Percentiles rank a stretch among this genome's conserved stretches.
phyloP scores from a whole-genome alignment of 2,888 invertebrate genomes.

The Tipula vernalis region DNA sequence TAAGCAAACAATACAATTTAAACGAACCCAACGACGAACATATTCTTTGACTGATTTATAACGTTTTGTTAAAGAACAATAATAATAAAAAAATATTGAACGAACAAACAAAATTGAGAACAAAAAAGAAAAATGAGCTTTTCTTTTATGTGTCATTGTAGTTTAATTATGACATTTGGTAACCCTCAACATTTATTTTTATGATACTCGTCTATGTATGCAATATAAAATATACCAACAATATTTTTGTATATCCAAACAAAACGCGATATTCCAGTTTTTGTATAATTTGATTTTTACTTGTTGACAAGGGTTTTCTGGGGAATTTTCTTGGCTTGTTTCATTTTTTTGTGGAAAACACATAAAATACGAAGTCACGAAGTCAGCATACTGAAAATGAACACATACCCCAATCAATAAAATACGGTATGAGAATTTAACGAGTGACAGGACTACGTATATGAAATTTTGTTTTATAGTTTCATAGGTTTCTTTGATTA shows the following conservation, averaged over 20 bases:
- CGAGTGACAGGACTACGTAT: background rate
- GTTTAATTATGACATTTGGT: constrained; percentile 4
- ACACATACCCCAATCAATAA: background rate
- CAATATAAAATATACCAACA: background rate
- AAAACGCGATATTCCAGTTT: background rate
- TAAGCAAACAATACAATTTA: background rate
- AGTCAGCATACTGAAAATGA: background rate
- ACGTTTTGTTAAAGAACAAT: background rate
- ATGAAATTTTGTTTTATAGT: background rate
- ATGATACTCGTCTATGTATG: background rate
- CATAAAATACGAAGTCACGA: background rate
- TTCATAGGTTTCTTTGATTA: background rate
- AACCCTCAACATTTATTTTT: background rate
- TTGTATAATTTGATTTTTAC: background rate
- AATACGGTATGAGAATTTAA: background rate
- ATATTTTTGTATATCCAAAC: background rate
- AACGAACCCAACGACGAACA: background rate
- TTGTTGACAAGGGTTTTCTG: background rate
- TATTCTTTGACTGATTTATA: background rate
- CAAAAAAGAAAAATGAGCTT: background rate
- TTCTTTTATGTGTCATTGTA: background rate
- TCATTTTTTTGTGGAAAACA: background rate
- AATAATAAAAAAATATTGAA: background rate
- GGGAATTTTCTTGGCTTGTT: background rate
- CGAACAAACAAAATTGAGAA: background rate